A percentile compares a stretch with the other conserved stretches of the same genome.
Conservation (phyloP, 2,888 invertebrate species). For the Chymomyza fuscimana region DNA sequence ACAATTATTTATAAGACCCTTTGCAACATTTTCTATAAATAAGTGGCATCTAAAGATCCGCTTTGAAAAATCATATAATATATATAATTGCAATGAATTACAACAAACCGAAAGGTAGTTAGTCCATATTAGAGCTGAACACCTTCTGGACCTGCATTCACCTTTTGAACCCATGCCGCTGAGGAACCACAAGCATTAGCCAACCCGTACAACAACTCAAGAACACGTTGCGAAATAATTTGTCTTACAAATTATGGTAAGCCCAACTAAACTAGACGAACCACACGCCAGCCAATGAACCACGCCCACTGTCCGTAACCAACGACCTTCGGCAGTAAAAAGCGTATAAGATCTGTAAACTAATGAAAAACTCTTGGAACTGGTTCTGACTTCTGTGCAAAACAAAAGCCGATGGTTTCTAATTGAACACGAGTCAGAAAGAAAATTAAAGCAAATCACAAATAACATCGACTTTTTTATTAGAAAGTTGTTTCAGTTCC, state of each 20-base stretch:
- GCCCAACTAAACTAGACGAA: neutral
- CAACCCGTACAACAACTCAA: slow-evolving; percentile 13
- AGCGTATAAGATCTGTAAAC: too few relatives aligned
- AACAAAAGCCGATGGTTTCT: neutral
- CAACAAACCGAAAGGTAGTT: slow-evolving; percentile 20
- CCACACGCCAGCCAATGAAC: neutral
- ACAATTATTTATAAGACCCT: too few relatives aligned
- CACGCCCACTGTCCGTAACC: neutral
- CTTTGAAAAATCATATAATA: slow-evolving; percentile 49
- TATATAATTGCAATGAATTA: slow-evolving; percentile 30
- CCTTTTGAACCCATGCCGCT: slow-evolving; percentile 9
- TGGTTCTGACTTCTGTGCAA: slow-evolving; percentile 4
- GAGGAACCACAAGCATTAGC: slow-evolving; percentile 6
- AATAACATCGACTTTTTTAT: slow-evolving; percentile 52
- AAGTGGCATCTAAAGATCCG: slow-evolving; percentile 57
- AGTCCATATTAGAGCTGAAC: neutral
- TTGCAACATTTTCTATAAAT: slow-evolving; percentile 32
- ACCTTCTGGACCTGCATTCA: neutral
- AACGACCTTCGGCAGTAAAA: neutral
- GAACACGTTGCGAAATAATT: slow-evolving; percentile 31
- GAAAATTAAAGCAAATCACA: slow-evolving; percentile 60
- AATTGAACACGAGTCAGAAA: slow-evolving; percentile 16
- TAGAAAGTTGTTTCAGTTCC: slow-evolving; percentile 73
- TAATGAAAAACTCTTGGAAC: slow-evolving; percentile 12
- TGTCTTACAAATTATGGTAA: slow-evolving; percentile 48